Conservation (phyloP, 2,888 invertebrate genomes). For the Molanna angustata region DNA sequence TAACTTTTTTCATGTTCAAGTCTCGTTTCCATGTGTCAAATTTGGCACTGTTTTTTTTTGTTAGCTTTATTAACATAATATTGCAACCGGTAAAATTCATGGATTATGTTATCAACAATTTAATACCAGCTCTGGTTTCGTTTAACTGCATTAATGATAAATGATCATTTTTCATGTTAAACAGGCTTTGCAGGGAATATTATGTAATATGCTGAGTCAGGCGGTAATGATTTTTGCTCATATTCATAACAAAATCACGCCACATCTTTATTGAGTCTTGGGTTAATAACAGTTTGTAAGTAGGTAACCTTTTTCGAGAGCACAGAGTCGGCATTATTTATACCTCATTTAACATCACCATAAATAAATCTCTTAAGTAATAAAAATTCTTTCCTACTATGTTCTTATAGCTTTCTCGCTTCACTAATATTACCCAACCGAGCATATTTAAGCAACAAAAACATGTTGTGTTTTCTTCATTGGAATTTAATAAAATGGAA, state of each 20-base stretch:
- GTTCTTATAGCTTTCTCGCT: background rate
- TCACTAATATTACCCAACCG: background rate
- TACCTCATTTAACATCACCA: slow-evolving; percentile 16
- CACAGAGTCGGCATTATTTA: slow-evolving; percentile 17
- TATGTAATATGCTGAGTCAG: slow-evolving; percentile 25
- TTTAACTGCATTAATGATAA: slow-evolving; percentile 24
- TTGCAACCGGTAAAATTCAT: too few species aligned
- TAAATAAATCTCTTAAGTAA: slow-evolving; percentile 11
- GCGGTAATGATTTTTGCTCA: slow-evolving; percentile 18
- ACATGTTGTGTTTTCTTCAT: too few species aligned
- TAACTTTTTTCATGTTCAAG: too few species aligned
- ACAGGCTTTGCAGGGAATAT: slow-evolving; percentile 19
- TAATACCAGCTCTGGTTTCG: too few species aligned
- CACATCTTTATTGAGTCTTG: slow-evolving; percentile 22
- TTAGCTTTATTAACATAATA: too few species aligned
- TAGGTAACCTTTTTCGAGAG: slow-evolving; percentile 17
- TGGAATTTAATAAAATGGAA: too few species aligned
- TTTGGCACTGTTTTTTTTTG: too few species aligned
- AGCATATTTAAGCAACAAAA: background rate
- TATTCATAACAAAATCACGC: slow-evolving; percentile 24
- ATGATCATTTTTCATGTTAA: slow-evolving; percentile 27
- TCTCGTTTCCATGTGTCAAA: too few species aligned
- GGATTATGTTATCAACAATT: too few species aligned
- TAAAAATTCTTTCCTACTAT: slow-evolving; percentile 6
- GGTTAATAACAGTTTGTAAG: slow-evolving; percentile 15